phyloP scores from a whole-genome alignment of 2,888 invertebrate species.

The Listrodromus nycthemerus region DNA sequence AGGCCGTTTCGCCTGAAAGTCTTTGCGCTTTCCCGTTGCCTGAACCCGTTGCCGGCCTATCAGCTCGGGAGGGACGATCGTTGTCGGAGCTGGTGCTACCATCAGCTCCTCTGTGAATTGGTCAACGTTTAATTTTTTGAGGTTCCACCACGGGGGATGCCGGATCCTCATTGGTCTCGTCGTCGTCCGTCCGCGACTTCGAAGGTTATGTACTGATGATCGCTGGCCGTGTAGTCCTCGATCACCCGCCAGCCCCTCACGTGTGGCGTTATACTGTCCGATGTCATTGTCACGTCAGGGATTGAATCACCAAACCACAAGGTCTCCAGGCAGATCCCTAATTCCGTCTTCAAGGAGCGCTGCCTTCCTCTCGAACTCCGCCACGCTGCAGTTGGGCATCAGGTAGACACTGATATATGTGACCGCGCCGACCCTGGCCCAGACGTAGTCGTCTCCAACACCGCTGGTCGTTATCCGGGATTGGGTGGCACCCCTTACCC shows the following conservation, averaged over 20 bases:
- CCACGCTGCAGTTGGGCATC: slow-evolving; percentile 51
- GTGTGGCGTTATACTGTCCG: slow-evolving; percentile 44
- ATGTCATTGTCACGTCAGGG: slow-evolving; percentile 62
- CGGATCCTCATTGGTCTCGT: background rate
- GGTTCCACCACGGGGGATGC: slow-evolving; percentile 39
- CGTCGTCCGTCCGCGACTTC: slow-evolving; percentile 36
- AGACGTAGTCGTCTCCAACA: slow-evolving; percentile 46
- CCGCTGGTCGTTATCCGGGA: slow-evolving; percentile 21
- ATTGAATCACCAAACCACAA: slow-evolving; percentile 39
- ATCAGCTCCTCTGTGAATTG: background rate
- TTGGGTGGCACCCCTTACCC: slow-evolving; percentile 9
- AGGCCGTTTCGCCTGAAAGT: slow-evolving; percentile 1
- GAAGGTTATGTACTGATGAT: slow-evolving; percentile 66
- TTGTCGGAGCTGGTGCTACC: slow-evolving; percentile 23
- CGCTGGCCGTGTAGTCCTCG: slow-evolving; percentile 67
- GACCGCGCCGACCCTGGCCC: slow-evolving; percentile 45
- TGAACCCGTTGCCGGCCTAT: slow-evolving; percentile 4
- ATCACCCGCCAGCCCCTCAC: slow-evolving; percentile 61
- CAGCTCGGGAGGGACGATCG: slow-evolving; percentile 10
- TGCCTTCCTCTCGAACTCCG: slow-evolving; percentile 37
- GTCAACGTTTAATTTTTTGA: slow-evolving; percentile 24
- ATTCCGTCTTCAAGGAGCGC: slow-evolving; percentile 51
- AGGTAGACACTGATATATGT: slow-evolving; percentile 52
- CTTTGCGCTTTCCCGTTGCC: no score
- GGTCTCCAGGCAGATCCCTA: slow-evolving; percentile 37